Evolutionary conservation across 2,797 vertebrate genomes (phyloP).

Genomic region (Mus spretus): DNA sequence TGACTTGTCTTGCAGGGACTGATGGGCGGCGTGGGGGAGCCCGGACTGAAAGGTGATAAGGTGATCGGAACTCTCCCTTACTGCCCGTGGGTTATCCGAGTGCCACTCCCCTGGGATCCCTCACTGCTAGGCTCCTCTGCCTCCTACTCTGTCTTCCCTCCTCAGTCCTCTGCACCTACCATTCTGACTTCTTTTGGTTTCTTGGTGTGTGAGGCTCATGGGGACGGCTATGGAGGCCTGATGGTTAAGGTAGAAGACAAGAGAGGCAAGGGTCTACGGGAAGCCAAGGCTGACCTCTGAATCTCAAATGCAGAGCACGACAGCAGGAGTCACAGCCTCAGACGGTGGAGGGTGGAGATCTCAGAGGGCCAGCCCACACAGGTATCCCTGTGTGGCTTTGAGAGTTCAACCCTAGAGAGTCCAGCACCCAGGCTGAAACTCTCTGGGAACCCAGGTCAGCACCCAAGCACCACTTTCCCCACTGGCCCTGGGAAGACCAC

Average conservation of each 20-base stretch:
- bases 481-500: neutral
- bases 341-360: neutral
- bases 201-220: neutral
- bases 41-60: slow-evolving; percentile 99
- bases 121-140: slow-evolving; percentile 41
- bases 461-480: neutral
- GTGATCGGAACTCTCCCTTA: slow-evolving; percentile 96
- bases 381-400: neutral
- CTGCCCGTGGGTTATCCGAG: slow-evolving; percentile 93
- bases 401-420: neutral
- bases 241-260: neutral
- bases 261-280: accelerated
- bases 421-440: neutral
- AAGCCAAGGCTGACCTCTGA: neutral
- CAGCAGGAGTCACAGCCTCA: neutral
- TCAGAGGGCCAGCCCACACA: neutral
- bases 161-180: neutral
- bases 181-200: neutral
- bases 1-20: slow-evolving; percentile 92
- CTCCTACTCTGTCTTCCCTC: neutral
- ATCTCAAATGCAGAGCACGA: neutral
- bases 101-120: slow-evolving; percentile 68
- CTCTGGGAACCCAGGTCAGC: no score
- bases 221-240: neutral
- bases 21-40: slow-evolving; percentile 97